Percentiles rank a stretch among this genome's conserved stretches.
These are phyloP conservation scores for Indri indri DNA, from an alignment of 2,113 vertebrate genomes.

Conservation along the genomic window DNA sequence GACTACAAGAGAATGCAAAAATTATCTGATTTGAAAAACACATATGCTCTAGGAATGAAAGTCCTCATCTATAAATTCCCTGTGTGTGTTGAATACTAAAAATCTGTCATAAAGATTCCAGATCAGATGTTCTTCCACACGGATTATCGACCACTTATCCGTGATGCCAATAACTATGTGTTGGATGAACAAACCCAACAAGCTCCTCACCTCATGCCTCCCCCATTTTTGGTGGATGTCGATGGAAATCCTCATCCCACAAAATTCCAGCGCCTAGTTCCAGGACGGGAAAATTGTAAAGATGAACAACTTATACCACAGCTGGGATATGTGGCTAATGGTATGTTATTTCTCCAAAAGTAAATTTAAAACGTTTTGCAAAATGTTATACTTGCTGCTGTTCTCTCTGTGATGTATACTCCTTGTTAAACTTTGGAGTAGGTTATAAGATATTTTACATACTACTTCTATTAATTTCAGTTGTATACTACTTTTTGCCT, in stretches of 20 bases:
- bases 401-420: background rate
- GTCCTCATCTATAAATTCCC: background rate
- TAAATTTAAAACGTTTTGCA: slow-evolving; percentile 46
- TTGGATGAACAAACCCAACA: slow-evolving; percentile 99
- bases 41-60: slow-evolving; percentile 6
- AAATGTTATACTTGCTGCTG: background rate
- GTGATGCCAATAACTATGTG: slow-evolving; percentile 97
- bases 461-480: slow-evolving; percentile 8
- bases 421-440: background rate
- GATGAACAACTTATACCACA: slow-evolving; percentile 98
- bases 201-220: slow-evolving; percentile 99
- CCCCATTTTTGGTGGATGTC: slow-evolving; percentile 97
- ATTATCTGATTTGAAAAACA: background rate
- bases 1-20: background rate
- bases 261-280: slow-evolving; percentile 94
- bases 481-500: background rate
- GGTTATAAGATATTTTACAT: slow-evolving; percentile 6
- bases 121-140: slow-evolving; percentile 99
- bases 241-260: slow-evolving; percentile 98
- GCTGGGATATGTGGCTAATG: slow-evolving; percentile 96
- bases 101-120: slow-evolving; percentile 88
- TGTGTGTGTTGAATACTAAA: slow-evolving; percentile 41
- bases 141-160: slow-evolving; percentile 97
- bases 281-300: slow-evolving; percentile 97
- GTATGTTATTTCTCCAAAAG: slow-evolving; percentile 81